Conservation (phyloP, 2,797 vertebrate genomes). For the Ibycter americanus region DNA sequence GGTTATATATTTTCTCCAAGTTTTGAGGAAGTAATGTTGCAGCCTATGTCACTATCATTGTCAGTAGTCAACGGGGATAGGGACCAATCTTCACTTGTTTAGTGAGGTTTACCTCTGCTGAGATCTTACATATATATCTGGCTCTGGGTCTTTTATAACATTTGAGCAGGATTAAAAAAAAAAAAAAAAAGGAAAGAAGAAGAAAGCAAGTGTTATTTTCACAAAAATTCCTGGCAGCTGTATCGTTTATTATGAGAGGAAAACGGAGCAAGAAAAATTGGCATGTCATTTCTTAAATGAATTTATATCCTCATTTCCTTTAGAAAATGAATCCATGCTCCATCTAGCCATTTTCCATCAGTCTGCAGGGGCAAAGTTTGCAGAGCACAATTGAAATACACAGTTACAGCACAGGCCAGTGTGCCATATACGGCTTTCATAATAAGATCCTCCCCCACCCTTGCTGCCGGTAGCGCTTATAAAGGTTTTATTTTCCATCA, state of each 20-base stretch:
- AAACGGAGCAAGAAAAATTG: slow-evolving; percentile 66
- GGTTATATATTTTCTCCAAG: slow-evolving; percentile 60
- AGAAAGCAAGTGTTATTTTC: slow-evolving; percentile 61
- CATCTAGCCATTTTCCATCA: slow-evolving; percentile 55
- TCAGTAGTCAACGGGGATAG: slow-evolving; percentile 3
- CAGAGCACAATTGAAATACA: slow-evolving; percentile 39
- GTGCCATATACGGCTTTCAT: background rate
- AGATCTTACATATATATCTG: slow-evolving; percentile 4
- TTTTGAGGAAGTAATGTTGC: slow-evolving; percentile 48
- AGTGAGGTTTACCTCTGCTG: slow-evolving; percentile 8
- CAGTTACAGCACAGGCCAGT: background rate
- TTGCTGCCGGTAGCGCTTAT: background rate
- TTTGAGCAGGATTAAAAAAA: background rate
- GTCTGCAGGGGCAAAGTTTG: slow-evolving; percentile 58
- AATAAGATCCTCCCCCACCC: background rate
- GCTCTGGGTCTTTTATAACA: background rate
- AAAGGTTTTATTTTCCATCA: slow-evolving; percentile 61
- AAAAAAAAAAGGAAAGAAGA: background rate
- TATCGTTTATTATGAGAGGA: slow-evolving; percentile 57
- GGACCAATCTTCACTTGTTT: background rate
- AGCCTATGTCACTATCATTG: background rate
- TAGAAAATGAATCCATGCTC: slow-evolving; percentile 61
- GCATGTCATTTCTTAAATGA: slow-evolving; percentile 69
- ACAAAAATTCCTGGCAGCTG: slow-evolving; percentile 65
- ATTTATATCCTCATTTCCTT: slow-evolving; percentile 73